Conservation (phyloP, 2,888 invertebrate genomes). For the Bimastos eiseni region DNA sequence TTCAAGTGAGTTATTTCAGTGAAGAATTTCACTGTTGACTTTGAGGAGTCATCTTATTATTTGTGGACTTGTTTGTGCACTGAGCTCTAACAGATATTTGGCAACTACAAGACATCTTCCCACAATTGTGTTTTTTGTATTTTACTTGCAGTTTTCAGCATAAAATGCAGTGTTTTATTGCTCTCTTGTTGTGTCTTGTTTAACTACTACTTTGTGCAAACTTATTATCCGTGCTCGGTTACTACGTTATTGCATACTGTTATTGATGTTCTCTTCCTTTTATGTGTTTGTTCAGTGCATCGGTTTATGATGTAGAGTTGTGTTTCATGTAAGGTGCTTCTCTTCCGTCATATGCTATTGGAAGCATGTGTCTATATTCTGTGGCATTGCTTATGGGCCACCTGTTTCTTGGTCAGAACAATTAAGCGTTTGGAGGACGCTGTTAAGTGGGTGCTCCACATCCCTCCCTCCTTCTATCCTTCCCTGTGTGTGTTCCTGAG, state of each 20-base stretch:
- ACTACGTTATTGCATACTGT: not conserved
- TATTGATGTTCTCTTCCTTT: not conserved
- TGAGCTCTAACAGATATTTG: no score
- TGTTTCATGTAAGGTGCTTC: not conserved
- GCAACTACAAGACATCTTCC: no score
- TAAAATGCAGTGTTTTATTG: not conserved
- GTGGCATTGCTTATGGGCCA: not conserved
- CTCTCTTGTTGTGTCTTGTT: not conserved
- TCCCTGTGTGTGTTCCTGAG: no score
- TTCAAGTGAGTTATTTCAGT: not conserved
- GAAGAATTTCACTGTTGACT: not conserved
- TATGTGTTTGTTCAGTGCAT: not conserved
- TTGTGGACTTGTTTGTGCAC: no score
- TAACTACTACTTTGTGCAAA: not conserved
- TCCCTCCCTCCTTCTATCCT: no score
- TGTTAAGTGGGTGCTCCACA: not conserved
- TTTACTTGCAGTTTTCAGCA: no score
- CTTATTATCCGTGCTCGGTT: no score
- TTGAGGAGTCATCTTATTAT: no score
- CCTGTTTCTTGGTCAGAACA: not conserved
- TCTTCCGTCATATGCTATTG: not conserved
- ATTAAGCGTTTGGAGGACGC: not conserved
- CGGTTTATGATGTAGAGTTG: not conserved
- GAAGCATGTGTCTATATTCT: not conserved
- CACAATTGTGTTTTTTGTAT: no score